Base-by-base conservation (phyloP, 2,797 vertebrate genomes). In the Oreochromis grahami region DNA sequence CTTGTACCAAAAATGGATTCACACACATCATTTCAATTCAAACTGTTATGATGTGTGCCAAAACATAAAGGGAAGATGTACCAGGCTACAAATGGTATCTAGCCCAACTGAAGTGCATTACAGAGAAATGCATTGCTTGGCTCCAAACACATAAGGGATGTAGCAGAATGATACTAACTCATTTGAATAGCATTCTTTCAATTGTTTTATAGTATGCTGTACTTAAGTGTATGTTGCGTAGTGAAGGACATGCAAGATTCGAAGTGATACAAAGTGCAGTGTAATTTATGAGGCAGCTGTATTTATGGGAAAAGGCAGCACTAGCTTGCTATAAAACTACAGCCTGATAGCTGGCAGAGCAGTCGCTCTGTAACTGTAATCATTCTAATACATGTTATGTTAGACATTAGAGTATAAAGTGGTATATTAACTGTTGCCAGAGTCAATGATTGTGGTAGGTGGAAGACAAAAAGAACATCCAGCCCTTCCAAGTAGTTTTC, bases 221-320 rank as follows among this genome's bases (percentile, higher is more conserved):
- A 17, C 65, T 78, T 60, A 76, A 86, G 81, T 70, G 12, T 83
- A 79, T 84, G 85, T 77, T 79, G 43, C 60, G 56, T 29, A 77
- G 82, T 24, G 55, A 83, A 72, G 89, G 77, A 48, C 83, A 74
- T 80, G 76, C 56, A 14, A 63, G 53, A 92, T 84, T 82, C 87
- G 84, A 86, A 88, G 26, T 51, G 74, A 83, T 81, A 89, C 87
- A 45, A 65, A 65, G 60, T 65, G 41, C 68, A 72, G 83, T 74
- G 76, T 65, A 82, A 86, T 92, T 89, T 86, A 93, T 53, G 84
- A 88, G 89, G 65, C 60, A 85, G 84, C 65, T 83, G 41, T 76
- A 84, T 91, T 93, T 90, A 92, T 91, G 84, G 84, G 74, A 79
- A 84, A 87, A 81, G 34, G 76, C 68, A 86, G 74, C 41, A 79